Base-by-base conservation (phyloP, 2,888 invertebrate genomes). In the Branchipolynoe longqiensis region DNA sequence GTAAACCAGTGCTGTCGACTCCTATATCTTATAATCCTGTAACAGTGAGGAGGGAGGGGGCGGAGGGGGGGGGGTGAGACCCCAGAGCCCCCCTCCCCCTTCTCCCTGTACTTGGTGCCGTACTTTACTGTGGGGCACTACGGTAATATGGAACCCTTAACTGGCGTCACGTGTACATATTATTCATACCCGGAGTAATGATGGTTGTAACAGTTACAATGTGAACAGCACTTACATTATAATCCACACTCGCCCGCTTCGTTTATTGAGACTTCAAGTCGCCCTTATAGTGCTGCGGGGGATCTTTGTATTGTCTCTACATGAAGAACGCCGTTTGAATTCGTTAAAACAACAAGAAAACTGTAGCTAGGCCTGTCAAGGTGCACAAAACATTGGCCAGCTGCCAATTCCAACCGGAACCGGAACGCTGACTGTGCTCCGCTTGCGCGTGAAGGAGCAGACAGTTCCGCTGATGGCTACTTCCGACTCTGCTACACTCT, bases 401-500 rank as follows among this genome's bases (percentile, higher is more conserved):
- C 33, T n/a, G 38, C 33, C 33, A 33, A 69, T 69, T 28, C 69
- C 62, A 33, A 38, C 36, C 18, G 12, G n/a, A 69, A 33, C 33
- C 36, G 69, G 69, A 69, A 38, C 14, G 22, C 69, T 33, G 69
- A 69, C 8, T 36, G 38, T 36, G 38, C n/a, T n/a, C n/a, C 69
- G 69, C 38, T 36, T 38, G 69, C 25, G 62, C 28, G 28, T 62
- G 18, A 38, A 69, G 38, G 38, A 18, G 69, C 22, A 69, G 36
- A 38, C 69, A 33, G 69, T 33, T 69, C 38, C 38, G 14, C 12
- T 12, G 38, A n/a, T n/a, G 22, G 38, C 22, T 12, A 36, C 36
- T 69, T 69, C 69, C 69, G 69, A 22, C 69, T 69, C 69, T 69
- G 69, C 69, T 69, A 69, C 69, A 69, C 22, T 36, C 33, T 62